A percentile compares a stretch with the other conserved stretches of the same genome.
These are phyloP conservation scores for Polymixis lichenea DNA, from an alignment of 2,888 invertebrate genomes.

Conservation along the genomic window DNA sequence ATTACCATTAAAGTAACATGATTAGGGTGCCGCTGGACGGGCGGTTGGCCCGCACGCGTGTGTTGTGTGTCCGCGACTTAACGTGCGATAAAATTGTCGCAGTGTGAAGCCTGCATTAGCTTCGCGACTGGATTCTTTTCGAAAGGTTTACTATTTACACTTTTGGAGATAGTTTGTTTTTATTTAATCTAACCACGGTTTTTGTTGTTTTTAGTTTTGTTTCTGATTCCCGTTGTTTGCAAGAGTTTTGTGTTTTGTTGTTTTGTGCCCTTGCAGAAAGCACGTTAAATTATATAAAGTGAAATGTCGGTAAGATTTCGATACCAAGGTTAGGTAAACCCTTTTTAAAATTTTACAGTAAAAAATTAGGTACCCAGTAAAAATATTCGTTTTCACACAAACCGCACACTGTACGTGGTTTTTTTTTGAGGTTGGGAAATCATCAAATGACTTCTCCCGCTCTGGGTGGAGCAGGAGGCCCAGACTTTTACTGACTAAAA, in stretches of 20 bases:
- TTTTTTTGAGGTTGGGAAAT: too few species aligned
- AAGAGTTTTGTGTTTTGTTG: neutral
- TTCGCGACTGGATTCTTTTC: conserved; percentile 32
- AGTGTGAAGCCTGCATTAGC: conserved; percentile 27
- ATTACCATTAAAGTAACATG: conserved; percentile 53
- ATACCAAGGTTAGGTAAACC: neutral
- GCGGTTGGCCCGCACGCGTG: neutral
- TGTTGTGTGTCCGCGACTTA: conserved; percentile 3
- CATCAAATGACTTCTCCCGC: too few species aligned
- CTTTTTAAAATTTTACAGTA: neutral
- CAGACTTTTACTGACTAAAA: too few species aligned
- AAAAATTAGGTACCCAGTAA: neutral
- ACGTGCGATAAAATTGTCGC: conserved; percentile 14
- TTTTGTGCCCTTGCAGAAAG: neutral
- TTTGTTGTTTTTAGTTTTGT: neutral
- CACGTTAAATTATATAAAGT: neutral
- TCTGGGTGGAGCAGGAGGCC: too few species aligned
- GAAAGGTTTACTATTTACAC: conserved; percentile 24
- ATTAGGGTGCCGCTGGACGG: conserved; percentile 16
- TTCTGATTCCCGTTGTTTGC: neutral
- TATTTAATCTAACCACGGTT: conserved; percentile 23
- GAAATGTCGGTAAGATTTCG: neutral
- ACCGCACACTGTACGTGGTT: neutral
- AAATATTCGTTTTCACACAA: neutral
- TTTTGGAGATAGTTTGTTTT: conserved; percentile 42